A percentile compares a stretch with the other conserved stretches of the same genome.
Evolutionary conservation across 92 coral and sea anemone species (phyloP).

Genomic region (Porites lobata): DNA sequence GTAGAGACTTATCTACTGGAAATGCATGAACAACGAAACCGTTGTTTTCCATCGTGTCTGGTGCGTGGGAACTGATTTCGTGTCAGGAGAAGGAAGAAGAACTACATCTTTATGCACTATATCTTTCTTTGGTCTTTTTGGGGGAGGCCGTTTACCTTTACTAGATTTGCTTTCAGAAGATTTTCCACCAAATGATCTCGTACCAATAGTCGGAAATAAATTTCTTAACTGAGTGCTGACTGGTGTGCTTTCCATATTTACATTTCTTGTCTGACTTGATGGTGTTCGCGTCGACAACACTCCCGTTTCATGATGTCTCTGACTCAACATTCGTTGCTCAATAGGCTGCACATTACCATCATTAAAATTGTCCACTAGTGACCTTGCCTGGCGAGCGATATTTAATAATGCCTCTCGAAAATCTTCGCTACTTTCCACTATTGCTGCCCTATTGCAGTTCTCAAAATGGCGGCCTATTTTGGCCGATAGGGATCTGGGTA

Average conservation of each 20-base stretch:
- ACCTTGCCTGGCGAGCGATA: slow-evolving; percentile 65
- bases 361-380: slow-evolving; percentile 50
- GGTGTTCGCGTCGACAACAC: slow-evolving; percentile 24
- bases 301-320: slow-evolving; percentile 10
- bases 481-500: too few relatives aligned
- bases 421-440: slow-evolving; percentile 6
- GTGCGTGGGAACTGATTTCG: slow-evolving; percentile 67
- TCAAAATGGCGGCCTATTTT: too few relatives aligned
- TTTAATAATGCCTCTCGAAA: slow-evolving; percentile 61
- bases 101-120: slow-evolving; percentile 62
- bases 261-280: slow-evolving; percentile 26
- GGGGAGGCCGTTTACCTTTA: slow-evolving; percentile 55
- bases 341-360: slow-evolving; percentile 44
- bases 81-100: slow-evolving; percentile 56
- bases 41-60: slow-evolving; percentile 60
- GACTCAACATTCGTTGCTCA: slow-evolving; percentile 55
- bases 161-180: slow-evolving; percentile 19
- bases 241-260: slow-evolving; percentile 30
- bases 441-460: neutral
- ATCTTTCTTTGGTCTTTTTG: slow-evolving; percentile 55
- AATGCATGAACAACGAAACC: slow-evolving; percentile 63
- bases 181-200: slow-evolving; percentile 45
- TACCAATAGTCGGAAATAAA: slow-evolving; percentile 64
- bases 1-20: slow-evolving; percentile 55
- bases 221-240: slow-evolving; percentile 54